These are phyloP conservation scores for Pangasius sanitwongsei DNA, from an alignment of 2,797 vertebrate genomes.

Conservation along the genomic window DNA sequence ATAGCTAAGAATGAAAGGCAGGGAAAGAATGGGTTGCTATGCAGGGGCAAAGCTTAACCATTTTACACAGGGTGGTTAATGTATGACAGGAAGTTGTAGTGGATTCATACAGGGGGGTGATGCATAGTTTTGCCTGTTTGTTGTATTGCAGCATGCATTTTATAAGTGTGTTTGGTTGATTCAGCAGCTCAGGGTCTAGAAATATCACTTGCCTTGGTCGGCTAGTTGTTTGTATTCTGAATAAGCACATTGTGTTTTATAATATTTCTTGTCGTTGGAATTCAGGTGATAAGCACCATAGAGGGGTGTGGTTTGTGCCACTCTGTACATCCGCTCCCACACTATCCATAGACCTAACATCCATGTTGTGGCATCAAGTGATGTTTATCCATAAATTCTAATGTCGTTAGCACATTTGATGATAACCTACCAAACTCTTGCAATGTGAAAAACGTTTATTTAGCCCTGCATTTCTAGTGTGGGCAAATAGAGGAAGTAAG, in stretches of 20 bases:
- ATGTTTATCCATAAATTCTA: constrained; percentile 24
- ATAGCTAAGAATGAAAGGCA: not conserved
- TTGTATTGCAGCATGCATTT: not conserved
- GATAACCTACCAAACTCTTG: not conserved
- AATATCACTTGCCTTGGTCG: not conserved
- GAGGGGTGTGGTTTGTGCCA: not conserved
- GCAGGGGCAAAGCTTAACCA: not conserved
- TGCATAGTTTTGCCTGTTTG: not conserved
- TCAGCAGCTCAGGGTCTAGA: not conserved
- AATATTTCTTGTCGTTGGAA: not conserved
- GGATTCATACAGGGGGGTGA: not conserved
- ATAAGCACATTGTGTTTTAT: not conserved
- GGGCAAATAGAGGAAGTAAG: constrained; percentile 31
- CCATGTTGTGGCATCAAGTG: constrained; percentile 1
- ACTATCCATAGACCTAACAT: not conserved
- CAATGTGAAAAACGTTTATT: constrained; percentile 18
- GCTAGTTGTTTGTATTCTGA: not conserved
- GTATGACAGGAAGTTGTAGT: not conserved
- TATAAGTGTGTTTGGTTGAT: not conserved
- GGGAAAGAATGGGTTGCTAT: not conserved
- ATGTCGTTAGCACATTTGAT: not conserved
- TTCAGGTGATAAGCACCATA: not conserved
- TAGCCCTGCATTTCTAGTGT: constrained; percentile 16
- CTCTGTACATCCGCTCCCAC: not conserved
- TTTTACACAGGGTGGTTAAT: not conserved